These are phyloP conservation scores for Acanthurus tractus DNA, from an alignment of 2,797 vertebrate genomes.

Conservation along the genomic window DNA sequence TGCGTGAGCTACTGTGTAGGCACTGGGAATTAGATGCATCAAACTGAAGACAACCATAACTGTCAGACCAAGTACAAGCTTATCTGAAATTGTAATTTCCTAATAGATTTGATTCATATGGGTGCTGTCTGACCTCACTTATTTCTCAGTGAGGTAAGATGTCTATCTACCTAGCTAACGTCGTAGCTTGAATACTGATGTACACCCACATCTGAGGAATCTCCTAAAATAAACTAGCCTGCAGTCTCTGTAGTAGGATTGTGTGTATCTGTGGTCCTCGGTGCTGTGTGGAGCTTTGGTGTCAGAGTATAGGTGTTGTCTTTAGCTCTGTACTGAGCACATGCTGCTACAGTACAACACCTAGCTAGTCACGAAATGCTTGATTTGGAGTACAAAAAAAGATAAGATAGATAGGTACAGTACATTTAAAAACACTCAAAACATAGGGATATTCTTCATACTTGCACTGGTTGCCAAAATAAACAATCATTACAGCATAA, in stretches of 20 bases:
- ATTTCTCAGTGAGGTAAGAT: conserved; percentile 30
- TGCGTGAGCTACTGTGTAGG: conserved; percentile 77
- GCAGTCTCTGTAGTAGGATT: conserved; percentile 45
- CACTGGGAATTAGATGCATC: conserved; percentile 83
- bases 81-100: conserved; percentile 42
- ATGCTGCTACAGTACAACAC: conserved; percentile 79
- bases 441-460: conserved; percentile 53
- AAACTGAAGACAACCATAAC: conserved; percentile 68
- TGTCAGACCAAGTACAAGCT: conserved; percentile 66
- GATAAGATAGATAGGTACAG: conserved; percentile 52
- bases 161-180: conserved; percentile 24
- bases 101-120: conserved; percentile 21
- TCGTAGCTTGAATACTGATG: conserved; percentile 39
- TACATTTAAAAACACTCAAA: conserved; percentile 71
- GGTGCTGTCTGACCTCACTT: conserved; percentile 38
- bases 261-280: conserved; percentile 49
- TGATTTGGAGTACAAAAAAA: conserved; percentile 53
- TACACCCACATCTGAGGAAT: conserved; percentile 49
- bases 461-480: conserved; percentile 59
- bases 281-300: conserved; percentile 75
- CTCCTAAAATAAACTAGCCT: conserved; percentile 51
- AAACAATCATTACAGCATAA: conserved; percentile 70
- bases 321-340: conserved; percentile 75
- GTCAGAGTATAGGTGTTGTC: conserved; percentile 71
- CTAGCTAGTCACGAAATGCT: conserved; percentile 62